These are phyloP conservation scores for Gallinago media DNA, from an alignment of 2,113 vertebrate genomes.

Conservation along the genomic window DNA sequence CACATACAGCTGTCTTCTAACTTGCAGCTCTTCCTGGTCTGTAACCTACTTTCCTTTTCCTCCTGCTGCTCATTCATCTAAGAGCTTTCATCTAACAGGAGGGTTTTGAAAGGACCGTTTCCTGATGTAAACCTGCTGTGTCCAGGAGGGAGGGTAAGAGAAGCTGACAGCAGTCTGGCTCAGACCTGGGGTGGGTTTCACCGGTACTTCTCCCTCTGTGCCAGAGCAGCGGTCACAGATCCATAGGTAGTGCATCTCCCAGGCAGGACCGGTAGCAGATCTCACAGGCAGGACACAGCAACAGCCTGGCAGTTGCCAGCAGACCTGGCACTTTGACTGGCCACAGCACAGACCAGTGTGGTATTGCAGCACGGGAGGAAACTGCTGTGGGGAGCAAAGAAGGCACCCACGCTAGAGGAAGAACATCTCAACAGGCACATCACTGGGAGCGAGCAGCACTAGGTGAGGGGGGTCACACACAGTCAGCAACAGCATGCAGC, in stretches of 20 bases:
- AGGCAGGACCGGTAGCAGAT: neutral
- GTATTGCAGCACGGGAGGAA: neutral
- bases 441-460: neutral
- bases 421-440: neutral
- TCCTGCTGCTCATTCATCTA: conserved; percentile 53
- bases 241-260: neutral
- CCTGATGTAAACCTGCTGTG: neutral
- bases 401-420: neutral
- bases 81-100: conserved; percentile 44
- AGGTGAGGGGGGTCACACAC: neutral
- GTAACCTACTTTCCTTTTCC: conserved; percentile 64
- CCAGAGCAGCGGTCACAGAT: neutral
- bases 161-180: neutral
- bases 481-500: neutral
- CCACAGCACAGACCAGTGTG: neutral
- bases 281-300: neutral
- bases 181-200: neutral
- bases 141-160: neutral
- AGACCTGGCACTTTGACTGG: neutral
- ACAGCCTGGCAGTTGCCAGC: neutral
- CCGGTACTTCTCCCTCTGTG: neutral
- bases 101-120: conserved; percentile 37
- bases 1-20: conserved; percentile 28
- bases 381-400: neutral
- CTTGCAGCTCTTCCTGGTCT: conserved; percentile 50